These are phyloP conservation scores for Harpegnathos saltator DNA, from an alignment of 1,140 invertebrate genomes.

Conservation along the genomic window DNA sequence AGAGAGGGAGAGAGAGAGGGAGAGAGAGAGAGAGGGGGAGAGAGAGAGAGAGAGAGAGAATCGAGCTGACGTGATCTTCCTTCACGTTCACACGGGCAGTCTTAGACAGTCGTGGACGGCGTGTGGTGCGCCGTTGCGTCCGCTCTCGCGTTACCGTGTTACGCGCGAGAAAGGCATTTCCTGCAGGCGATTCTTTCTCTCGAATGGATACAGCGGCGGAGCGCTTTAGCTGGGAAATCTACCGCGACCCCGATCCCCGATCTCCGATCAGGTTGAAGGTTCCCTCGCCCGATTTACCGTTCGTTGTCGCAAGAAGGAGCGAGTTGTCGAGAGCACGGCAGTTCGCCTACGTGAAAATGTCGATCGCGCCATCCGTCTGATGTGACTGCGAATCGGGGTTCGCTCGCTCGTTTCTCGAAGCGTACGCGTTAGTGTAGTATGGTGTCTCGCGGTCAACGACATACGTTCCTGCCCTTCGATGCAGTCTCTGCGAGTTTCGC, in stretches of 20 bases:
- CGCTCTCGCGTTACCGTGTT: background rate
- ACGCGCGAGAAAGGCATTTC: background rate
- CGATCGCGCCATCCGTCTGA: background rate
- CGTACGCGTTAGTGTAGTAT: background rate
- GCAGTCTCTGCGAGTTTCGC: background rate
- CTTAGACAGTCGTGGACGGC: background rate
- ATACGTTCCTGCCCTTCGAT: background rate
- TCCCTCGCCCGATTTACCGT: conserved; percentile 47
- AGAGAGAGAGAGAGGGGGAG: too few species aligned
- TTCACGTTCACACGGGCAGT: background rate
- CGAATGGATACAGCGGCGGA: background rate
- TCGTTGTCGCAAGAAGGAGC: conserved; percentile 3
- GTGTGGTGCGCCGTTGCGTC: background rate
- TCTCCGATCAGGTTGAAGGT: conserved; percentile 21
- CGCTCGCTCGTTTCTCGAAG: background rate
- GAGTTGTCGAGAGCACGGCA: background rate
- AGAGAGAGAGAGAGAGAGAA: background rate
- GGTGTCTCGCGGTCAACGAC: background rate
- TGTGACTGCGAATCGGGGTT: background rate
- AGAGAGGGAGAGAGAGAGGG: too few species aligned
- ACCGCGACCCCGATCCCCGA: conserved; percentile 17
- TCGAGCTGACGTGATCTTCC: background rate
- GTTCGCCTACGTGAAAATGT: conserved; percentile 1
- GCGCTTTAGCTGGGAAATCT: conserved; percentile 8
- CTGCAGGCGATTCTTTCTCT: conserved; percentile 1